phyloP scores from a whole-genome alignment of 2,888 invertebrate species.

The Gortyna flavago region DNA sequence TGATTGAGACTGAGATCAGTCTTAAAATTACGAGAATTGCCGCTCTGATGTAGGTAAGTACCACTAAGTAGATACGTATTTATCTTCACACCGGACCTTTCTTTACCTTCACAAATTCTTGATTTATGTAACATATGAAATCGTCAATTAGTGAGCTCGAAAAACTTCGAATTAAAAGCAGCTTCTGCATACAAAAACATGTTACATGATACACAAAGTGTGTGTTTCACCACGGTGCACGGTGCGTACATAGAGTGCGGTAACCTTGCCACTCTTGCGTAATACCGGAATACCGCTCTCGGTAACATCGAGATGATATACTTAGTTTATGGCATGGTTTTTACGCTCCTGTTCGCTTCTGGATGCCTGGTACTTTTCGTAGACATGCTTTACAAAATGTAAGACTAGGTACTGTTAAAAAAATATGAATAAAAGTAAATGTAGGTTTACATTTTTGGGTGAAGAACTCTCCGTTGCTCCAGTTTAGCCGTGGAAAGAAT shows the following conservation, averaged over 20 bases:
- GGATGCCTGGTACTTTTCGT: conserved; percentile 10
- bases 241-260: conserved; percentile 52
- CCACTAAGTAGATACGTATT: not conserved
- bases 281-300: conserved; percentile 51
- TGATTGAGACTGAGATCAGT: not conserved
- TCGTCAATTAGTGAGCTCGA: conserved; percentile 25
- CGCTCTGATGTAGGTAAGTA: not conserved
- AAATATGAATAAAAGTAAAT: not conserved
- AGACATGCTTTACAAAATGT: not conserved
- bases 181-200: conserved; percentile 47
- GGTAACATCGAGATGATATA: conserved; percentile 34
- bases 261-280: conserved; percentile 49
- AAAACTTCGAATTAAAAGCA: conserved; percentile 48
- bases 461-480: not conserved
- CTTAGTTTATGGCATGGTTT: conserved; percentile 30
- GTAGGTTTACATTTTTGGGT: not conserved
- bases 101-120: conserved; percentile 1
- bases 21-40: not conserved
- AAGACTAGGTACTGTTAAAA: not conserved
- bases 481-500: not conserved
- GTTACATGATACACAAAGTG: conserved; percentile 54
- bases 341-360: conserved; percentile 12
- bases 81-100: not conserved
- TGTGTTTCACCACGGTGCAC: conserved; percentile 22
- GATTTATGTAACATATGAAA: conserved; percentile 40